These are phyloP conservation scores for Homarus gammarus DNA, from an alignment of 2,888 invertebrate genomes.

Conservation along the genomic window DNA sequence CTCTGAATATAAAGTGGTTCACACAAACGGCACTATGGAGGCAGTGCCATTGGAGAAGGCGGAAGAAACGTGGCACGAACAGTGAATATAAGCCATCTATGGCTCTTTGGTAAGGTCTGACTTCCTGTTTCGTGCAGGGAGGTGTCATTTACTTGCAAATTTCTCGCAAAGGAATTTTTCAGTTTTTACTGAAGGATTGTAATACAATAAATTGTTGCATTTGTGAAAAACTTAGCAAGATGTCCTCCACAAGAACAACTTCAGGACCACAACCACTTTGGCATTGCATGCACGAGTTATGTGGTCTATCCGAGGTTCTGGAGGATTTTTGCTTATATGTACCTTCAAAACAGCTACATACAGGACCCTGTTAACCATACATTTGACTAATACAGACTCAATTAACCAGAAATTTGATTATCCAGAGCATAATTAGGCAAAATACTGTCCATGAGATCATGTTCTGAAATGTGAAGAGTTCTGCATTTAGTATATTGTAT, in stretches of 20 bases:
- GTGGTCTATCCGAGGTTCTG: background rate
- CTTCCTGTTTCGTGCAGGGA: background rate
- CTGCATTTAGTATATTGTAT: background rate
- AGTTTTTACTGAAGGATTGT: background rate
- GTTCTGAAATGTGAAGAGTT: background rate
- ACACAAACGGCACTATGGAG: constrained; percentile 40
- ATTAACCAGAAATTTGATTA: background rate
- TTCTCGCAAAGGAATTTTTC: background rate
- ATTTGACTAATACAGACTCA: background rate
- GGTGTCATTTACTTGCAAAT: background rate
- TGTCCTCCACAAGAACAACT: background rate
- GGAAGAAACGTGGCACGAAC: constrained; percentile 9
- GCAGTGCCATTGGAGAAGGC: constrained; percentile 15
- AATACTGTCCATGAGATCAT: background rate
- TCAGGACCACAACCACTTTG: background rate
- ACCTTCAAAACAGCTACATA: constrained; percentile 10
- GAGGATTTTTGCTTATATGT: background rate
- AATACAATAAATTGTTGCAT: background rate
- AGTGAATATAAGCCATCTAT: background rate
- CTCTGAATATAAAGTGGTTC: constrained; percentile 64
- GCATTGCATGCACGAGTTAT: background rate
- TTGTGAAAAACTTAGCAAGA: background rate
- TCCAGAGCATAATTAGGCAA: constrained; percentile 6
- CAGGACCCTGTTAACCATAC: constrained; percentile 20
- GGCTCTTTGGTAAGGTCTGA: constrained; percentile 23